Percentiles rank a stretch among this genome's conserved stretches.
Evolutionary conservation across 2,888 invertebrate genomes (phyloP).

Genomic region (Rugalucina vietnamica): DNA sequence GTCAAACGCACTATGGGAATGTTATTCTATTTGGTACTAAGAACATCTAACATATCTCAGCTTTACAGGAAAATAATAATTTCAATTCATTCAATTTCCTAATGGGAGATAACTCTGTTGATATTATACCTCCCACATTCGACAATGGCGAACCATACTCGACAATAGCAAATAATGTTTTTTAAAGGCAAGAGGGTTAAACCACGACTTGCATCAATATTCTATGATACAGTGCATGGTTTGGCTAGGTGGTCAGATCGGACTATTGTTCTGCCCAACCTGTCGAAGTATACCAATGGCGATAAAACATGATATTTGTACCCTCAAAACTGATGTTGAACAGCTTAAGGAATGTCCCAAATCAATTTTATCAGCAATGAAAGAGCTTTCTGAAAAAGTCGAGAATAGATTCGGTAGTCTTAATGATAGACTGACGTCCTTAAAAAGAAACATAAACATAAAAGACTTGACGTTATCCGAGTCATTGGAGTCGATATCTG

Average conservation of each 20-base stretch:
- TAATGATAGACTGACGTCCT: neutral
- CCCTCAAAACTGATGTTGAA: neutral
- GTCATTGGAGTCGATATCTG: neutral
- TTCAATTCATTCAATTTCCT: too few relatives aligned
- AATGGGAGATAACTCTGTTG: too few relatives aligned
- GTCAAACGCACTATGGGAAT: too few relatives aligned
- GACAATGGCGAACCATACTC: too few relatives aligned
- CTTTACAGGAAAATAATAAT: too few relatives aligned
- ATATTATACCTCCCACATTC: too few relatives aligned
- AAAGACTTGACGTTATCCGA: neutral
- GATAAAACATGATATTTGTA: neutral
- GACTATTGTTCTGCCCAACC: neutral
- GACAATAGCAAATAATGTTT: too few relatives aligned
- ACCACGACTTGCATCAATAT: conserved; percentile 43
- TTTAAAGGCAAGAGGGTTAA: too few relatives aligned
- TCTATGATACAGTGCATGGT: conserved; percentile 53
- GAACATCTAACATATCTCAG: too few relatives aligned
- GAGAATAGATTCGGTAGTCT: neutral
- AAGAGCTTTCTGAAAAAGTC: neutral
- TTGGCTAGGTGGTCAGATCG: conserved; percentile 28
- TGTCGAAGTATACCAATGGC: neutral
- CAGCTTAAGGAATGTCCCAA: neutral
- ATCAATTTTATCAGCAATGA: neutral
- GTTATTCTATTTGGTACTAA: too few relatives aligned
- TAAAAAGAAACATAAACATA: neutral